Percentiles rank a stretch among this genome's conserved stretches.
These are phyloP conservation scores for Aleadryas rufinucha DNA, from an alignment of 2,113 vertebrate genomes.

Conservation along the genomic window DNA sequence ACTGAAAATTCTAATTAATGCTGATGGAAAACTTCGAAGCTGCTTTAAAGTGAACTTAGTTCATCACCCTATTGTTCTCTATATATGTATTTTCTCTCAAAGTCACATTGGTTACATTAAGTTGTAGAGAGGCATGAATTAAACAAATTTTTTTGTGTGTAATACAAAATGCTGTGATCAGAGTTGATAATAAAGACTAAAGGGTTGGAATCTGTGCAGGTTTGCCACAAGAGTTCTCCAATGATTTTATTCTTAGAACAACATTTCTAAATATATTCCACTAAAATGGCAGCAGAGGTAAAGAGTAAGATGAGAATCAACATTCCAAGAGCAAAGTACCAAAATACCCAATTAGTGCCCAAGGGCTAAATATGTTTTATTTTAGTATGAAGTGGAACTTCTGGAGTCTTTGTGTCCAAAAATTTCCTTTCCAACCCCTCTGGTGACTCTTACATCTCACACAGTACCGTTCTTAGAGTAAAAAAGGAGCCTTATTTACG, in stretches of 20 bases:
- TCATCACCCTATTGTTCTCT: not conserved
- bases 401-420: not conserved
- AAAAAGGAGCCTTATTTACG: not conserved
- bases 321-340: not conserved
- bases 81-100: not conserved
- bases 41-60: not conserved
- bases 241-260: not conserved
- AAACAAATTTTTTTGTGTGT: not conserved
- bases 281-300: not conserved
- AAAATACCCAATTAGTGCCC: not conserved
- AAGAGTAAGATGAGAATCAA: not conserved
- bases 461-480: not conserved
- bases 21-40: not conserved
- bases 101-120: not conserved
- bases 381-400: not conserved
- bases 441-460: not conserved
- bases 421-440: not conserved
- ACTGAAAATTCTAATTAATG: conserved; percentile 40
- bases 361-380: not conserved
- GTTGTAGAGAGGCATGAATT: not conserved
- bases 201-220: not conserved
- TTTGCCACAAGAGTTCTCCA: not conserved
- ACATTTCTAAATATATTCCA: not conserved
- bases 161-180: conserved; percentile 25
- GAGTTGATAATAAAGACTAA: not conserved